Evolutionary conservation across 2,797 vertebrate genomes (phyloP), one percentile per base, ranked within the genome.

Genomic region (Pelochelys cantorii): DNA sequence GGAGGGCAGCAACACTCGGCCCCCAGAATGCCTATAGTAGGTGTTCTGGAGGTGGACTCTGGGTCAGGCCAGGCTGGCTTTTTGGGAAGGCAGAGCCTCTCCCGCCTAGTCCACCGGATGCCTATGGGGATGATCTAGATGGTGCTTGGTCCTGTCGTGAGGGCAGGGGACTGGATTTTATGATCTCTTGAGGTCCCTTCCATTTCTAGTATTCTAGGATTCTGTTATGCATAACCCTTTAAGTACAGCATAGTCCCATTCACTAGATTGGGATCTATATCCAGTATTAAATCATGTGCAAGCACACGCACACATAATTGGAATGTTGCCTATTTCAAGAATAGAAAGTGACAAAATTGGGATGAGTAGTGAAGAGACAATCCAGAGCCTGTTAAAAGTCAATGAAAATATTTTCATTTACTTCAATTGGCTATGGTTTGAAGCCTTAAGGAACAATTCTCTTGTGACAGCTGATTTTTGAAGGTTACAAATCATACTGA

Each of bases 331-430:
- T 78, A 23, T 13, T 93, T 23, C 18, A 60, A 34, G 31, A 80
- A 78, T 4, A 79, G 25, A 92, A 75, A 42, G n/a, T 15, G 11
- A 85, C 2, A 79, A 86, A 7, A 1, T 2, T 86, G 2, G 1
- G 37, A 85, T 54, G 85, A 82, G 81, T 78, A 81, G 59, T 4
- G 29, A 0, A 20, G 1, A 2, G 7, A 52, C 1, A 34, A 12
- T 79, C 11, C 17, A 84, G 25, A 93, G 81, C 0, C 0, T 1
- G 37, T 79, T 86, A 48, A 5, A 37, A 13, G 2, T 83, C 23
- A 87, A 90, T 12, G 6, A 48, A 75, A 42, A 11, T 37, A 48
- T 75, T 37, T 22, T 20, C 34, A 37, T 71, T 37, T 23, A 75
- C 22, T 48, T 48, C 37, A 75, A 13, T 27, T 13, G 71, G 71